Evolutionary conservation across 2,888 invertebrate genomes (phyloP).

Genomic region (Lucinisca nassula): DNA sequence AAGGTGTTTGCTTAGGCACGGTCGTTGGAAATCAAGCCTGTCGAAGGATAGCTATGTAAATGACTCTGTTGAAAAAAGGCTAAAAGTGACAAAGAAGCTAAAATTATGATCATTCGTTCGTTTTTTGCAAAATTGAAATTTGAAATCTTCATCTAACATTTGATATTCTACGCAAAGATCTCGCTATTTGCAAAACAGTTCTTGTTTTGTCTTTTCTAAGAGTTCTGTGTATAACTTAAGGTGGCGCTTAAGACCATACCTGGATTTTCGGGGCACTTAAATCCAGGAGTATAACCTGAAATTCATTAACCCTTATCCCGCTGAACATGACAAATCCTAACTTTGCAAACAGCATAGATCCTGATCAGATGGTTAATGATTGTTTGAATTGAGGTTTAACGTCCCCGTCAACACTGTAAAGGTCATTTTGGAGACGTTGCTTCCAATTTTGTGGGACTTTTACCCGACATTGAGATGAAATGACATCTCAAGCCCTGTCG

Average conservation of each 20-base stretch:
- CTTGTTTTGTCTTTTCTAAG: background rate
- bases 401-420: no score
- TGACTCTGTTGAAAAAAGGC: background rate
- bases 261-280: no score
- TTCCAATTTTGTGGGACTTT: no score
- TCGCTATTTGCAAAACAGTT: background rate
- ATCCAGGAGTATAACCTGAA: no score
- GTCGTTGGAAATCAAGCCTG: constrained; percentile 21
- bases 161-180: background rate
- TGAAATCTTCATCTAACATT: background rate
- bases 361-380: no score
- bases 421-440: no score
- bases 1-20: constrained; percentile 33
- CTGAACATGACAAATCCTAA: no score
- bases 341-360: no score
- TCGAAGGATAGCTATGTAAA: background rate
- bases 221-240: background rate
- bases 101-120: background rate
- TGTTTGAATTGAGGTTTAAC: no score
- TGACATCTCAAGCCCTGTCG: no score
- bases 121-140: background rate
- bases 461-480: no score
- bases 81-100: background rate
- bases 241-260: background rate
- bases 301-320: no score